Evolutionary conservation across 1,140 invertebrate genomes (phyloP).

Genomic region (Physella acuta): DNA sequence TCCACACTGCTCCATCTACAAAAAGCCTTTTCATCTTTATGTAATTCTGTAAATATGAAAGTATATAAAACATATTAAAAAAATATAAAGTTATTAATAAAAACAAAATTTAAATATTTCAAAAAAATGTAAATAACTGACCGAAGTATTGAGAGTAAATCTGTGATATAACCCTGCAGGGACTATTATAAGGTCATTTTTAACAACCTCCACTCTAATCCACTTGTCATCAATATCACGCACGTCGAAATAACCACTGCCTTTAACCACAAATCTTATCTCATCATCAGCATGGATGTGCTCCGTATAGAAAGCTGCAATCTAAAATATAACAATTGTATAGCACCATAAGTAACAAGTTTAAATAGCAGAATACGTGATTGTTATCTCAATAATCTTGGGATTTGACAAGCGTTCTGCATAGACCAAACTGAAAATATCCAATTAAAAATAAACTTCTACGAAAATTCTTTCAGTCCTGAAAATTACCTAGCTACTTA

Average conservation of each 20-base stretch:
- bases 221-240: conserved; percentile 78
- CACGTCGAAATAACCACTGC: conserved; percentile 96
- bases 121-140: neutral
- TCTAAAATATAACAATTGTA: too few species aligned
- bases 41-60: conserved; percentile 72
- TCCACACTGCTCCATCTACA: conserved; percentile 90
- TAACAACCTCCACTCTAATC: conserved; percentile 84
- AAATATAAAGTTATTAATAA: neutral
- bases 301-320: conserved; percentile 88
- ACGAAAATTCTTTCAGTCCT: too few species aligned
- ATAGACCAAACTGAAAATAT: too few species aligned
- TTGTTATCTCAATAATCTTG: too few species aligned
- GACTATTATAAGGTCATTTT: conserved; percentile 88
- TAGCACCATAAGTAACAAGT: too few species aligned
- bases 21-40: conserved; percentile 85
- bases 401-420: too few species aligned
- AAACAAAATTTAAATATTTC: neutral
- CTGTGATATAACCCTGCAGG: conserved; percentile 97
- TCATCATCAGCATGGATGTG: conserved; percentile 98
- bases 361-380: too few species aligned
- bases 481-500: too few species aligned
- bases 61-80: too few species aligned
- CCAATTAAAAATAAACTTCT: too few species aligned
- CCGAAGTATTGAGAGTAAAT: conserved; percentile 90
- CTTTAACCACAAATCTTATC: conserved; percentile 83